Conservation (phyloP, 2,113 vertebrate genomes). For the Hystrix brachyura region DNA sequence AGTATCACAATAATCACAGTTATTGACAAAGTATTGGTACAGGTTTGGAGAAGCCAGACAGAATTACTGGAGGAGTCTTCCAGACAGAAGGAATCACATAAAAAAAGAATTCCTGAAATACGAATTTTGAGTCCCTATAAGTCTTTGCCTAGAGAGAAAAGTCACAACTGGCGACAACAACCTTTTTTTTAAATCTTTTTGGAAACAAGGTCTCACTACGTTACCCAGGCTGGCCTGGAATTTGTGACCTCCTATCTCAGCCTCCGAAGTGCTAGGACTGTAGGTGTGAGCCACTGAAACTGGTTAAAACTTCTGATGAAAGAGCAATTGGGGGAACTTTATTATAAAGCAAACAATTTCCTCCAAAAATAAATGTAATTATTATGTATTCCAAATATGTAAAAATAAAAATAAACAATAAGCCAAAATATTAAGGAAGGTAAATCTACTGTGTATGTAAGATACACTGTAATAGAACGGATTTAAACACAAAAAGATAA, state of each 20-base stretch:
- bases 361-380: neutral
- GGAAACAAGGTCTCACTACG: neutral
- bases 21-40: neutral
- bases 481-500: neutral
- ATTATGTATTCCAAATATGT: neutral
- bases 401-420: neutral
- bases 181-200: neutral
- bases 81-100: neutral
- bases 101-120: conserved; percentile 39
- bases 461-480: neutral
- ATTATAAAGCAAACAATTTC: neutral
- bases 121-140: neutral
- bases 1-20: neutral
- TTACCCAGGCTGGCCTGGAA: neutral
- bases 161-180: neutral
- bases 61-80: conserved; percentile 27
- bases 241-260: neutral
- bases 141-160: neutral
- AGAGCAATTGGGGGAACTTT: neutral
- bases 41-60: neutral
- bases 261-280: neutral
- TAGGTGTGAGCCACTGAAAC: neutral
- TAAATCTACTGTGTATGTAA: neutral
- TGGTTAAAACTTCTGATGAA: neutral
- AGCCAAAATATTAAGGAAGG: neutral